Base-by-base conservation (phyloP, 2,797 vertebrate genomes). In the Neopelma chrysocephalum region DNA sequence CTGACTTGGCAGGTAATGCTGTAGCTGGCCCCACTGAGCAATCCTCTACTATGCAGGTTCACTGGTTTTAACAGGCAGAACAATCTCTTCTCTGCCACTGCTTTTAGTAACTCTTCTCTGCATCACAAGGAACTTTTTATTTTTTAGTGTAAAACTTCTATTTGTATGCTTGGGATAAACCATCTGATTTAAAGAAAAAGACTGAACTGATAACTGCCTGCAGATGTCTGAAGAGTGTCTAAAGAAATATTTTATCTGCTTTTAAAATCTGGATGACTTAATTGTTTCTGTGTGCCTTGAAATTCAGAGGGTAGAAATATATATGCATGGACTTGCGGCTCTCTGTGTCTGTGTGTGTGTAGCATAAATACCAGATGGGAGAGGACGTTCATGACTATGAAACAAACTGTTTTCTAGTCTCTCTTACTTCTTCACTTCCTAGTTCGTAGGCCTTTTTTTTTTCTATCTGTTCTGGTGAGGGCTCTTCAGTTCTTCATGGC, bases 1-100 rank as follows among this genome's bases (percentile, higher is more conserved):
- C 91, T 95, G 95, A 88, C 94, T 94, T 94, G 96, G 93, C 95
- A 94, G 91, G 82, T 97, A 57, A 4, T 26, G 75, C 85, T 75
- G 65, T 77, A 65, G 91, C 79, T 93, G 91, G 95, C 87, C 86
- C 75, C 88, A 58, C 11, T 81, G 85, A 93, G 77, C 89, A 89
- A 3, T 70, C 36, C 42, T 61, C 57, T 65, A 1, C 78, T 71
- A 72, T 54, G 36, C 61, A 85, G 78, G 90, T 91, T 89, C 68
- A 34, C 89, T 60, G 31, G 6, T 82, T 87, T 66, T 79, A 82
- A 60, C 58, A 84, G 53, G 58, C 83, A 81, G 71, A 81, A 21
- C n/a, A 43, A 6, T 51, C 75, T 78, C 64, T 87, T 69, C 68
- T 71, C 51, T 82, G 17, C 25, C 54, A 12, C 36, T n/a, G 6